Evolutionary conservation across 2,888 invertebrate genomes (phyloP), one percentile per base, ranked within the genome.

Genomic region (Tetranychus piercei): DNA sequence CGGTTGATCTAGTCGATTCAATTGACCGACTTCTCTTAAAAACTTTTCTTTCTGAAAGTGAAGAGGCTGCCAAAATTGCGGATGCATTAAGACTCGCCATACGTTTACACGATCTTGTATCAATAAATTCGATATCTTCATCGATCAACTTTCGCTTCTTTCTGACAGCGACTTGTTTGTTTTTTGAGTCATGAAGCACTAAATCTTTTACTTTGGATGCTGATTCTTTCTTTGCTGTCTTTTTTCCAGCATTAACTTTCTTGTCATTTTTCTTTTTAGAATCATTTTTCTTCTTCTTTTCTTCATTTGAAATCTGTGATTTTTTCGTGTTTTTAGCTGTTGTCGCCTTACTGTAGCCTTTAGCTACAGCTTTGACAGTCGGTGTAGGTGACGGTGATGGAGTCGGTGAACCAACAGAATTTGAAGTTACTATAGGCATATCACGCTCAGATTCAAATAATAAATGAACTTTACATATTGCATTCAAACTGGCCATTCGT

Each of bases 71-170:
- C 78, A 93, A 85, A 80, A 93, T 92, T 23, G 93, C 93, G 64
- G 90, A 89, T 18, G 93, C 93, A 82, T 93, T 93, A 45, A 93
- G 84, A 81, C 91, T 91, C 23, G 93, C 93, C 92, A 93, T 92
- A 45, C 93, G 87, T 81, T 92, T 93, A 72, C 77, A 78, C 15
- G 75, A 73, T 74, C 76, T 74, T 11, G 78, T 78, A 64, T 78
- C 78, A 69, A 78, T 79, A 67, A 78, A 77, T 78, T 79, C 77
- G 15, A 77, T 76, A 70, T 77, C 77, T 11, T 69, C 71, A 23
- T 77, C 77, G 69, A 77, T 74, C 15, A 71, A 44, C 43, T 76
- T 76, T 3, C 74, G 69, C 86, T 83, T 78, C 85, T 84, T n/a
- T 44, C 15, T 23, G 22, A 20, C 34, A 18, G 15, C 23, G 34